phyloP scores from a whole-genome alignment of 2,888 invertebrate species.

The Orchesellides sinensis region DNA sequence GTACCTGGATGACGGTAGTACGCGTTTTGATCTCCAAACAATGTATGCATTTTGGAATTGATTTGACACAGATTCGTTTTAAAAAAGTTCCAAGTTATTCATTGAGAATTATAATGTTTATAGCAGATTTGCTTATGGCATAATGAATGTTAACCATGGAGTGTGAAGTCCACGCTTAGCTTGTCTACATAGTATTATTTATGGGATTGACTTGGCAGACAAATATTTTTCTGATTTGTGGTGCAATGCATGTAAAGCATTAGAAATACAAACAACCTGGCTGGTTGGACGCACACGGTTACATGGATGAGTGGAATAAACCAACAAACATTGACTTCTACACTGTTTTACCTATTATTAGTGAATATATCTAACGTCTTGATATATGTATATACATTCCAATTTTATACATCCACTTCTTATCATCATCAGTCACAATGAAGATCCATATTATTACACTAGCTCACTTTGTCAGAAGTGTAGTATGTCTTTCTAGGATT shows the following conservation, averaged over 20 bases:
- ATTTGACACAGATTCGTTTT: neutral
- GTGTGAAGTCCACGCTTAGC: neutral
- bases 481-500: constrained; percentile 50
- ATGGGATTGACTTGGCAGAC: neutral
- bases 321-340: constrained; percentile 41
- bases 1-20: constrained; percentile 85
- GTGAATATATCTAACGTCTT: no score
- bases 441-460: neutral
- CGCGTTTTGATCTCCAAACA: constrained; percentile 94
- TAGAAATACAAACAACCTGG: constrained; percentile 57
- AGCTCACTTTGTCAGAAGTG: constrained; percentile 22
- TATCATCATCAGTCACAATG: constrained; percentile 14
- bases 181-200: neutral
- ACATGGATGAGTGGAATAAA: constrained; percentile 52
- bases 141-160: neutral
- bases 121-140: neutral
- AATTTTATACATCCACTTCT: constrained; percentile 7
- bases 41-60: constrained; percentile 85
- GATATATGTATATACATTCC: neutral
- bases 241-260: constrained; percentile 11
- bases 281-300: constrained; percentile 35
- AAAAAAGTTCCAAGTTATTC: no score
- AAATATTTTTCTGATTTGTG: neutral
- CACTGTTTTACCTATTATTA: constrained; percentile 1
- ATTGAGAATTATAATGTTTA: neutral